Evolutionary conservation across 2,888 invertebrate genomes (phyloP).

Genomic region (Hydroisotoma schaefferi): DNA sequence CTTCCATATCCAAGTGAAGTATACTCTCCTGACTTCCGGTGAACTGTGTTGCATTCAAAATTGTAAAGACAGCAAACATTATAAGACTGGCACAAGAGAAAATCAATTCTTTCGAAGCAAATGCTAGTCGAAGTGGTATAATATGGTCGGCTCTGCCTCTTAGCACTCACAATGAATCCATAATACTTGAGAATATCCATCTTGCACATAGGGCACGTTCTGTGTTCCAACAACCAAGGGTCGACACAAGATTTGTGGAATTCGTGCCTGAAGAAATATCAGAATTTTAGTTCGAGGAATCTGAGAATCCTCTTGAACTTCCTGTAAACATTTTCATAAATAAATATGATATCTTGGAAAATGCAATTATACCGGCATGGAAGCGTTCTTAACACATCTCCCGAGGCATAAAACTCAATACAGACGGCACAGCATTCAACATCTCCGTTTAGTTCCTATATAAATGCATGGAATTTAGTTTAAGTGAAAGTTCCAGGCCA

Average conservation of each 20-base stretch:
- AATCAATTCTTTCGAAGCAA: background rate
- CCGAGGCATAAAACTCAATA: slow-evolving; percentile 84
- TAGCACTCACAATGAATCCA: slow-evolving; percentile 71
- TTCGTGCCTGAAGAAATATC: slow-evolving; percentile 68
- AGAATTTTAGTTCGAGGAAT: too few relatives aligned
- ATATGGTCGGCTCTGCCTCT: too few relatives aligned
- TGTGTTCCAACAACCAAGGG: slow-evolving; percentile 90
- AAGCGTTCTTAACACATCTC: slow-evolving; percentile 80
- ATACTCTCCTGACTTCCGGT: slow-evolving; percentile 82
- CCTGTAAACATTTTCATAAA: too few relatives aligned
- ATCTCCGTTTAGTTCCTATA: slow-evolving; percentile 71
- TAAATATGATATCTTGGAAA: background rate
- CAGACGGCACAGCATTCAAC: slow-evolving; percentile 92
- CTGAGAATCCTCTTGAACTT: too few relatives aligned
- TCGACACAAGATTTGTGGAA: slow-evolving; percentile 95
- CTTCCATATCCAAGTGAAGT: slow-evolving; percentile 68
- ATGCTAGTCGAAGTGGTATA: too few relatives aligned
- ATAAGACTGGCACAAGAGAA: too few relatives aligned
- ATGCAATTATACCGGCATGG: slow-evolving; percentile 72
- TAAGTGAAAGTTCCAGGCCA: too few relatives aligned
- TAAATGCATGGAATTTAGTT: slow-evolving; percentile 16
- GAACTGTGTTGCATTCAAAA: slow-evolving; percentile 58
- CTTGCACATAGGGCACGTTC: slow-evolving; percentile 96
- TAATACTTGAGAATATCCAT: slow-evolving; percentile 89
- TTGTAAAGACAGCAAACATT: too few relatives aligned